phyloP scores from a whole-genome alignment of 2,113 vertebrate genomes.

The Colius striatus region DNA sequence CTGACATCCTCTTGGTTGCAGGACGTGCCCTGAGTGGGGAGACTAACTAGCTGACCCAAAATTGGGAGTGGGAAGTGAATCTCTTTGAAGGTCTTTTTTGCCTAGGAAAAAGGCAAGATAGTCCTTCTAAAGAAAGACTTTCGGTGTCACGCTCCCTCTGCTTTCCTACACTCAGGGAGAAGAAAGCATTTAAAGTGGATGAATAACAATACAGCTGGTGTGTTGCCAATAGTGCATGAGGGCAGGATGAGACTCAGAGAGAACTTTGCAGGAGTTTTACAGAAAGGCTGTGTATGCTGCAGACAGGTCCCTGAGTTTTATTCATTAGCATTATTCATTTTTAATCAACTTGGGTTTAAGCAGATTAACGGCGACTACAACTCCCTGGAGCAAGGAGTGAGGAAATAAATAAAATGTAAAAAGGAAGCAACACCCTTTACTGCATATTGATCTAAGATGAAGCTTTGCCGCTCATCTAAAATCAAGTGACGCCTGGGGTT shows the following conservation, averaged over 20 bases:
- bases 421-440: not conserved
- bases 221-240: not conserved
- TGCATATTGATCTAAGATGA: not conserved
- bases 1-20: not conserved
- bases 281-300: not conserved
- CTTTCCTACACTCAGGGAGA: not conserved
- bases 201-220: not conserved
- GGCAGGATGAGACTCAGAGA: not conserved
- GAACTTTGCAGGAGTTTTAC: not conserved
- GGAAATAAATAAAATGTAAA: not conserved
- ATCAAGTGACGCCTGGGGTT: not conserved
- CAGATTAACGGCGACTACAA: not conserved
- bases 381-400: not conserved
- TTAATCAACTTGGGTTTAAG: not conserved
- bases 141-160: not conserved
- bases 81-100: not conserved
- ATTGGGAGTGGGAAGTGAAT: not conserved
- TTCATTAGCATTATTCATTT: not conserved
- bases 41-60: not conserved
- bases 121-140: not conserved
- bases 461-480: not conserved
- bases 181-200: not conserved
- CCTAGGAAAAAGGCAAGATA: not conserved
- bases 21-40: not conserved
- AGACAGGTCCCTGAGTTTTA: not conserved